Conservation (phyloP, 37 sponge, comb jelly and placozoan genomes). For the Spongia lamella region DNA sequence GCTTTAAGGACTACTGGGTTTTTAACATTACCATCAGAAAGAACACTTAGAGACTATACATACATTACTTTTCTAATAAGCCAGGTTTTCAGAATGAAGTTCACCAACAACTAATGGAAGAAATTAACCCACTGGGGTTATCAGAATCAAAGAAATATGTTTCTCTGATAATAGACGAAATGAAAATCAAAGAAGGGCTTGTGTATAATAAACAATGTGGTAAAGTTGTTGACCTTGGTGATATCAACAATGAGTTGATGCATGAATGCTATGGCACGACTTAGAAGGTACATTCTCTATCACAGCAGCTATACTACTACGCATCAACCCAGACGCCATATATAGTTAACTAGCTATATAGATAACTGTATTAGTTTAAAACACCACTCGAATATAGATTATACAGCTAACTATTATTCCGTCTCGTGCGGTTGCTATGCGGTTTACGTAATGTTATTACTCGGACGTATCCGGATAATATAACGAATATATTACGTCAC, state of each 20-base stretch:
- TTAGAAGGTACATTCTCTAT: too few species aligned
- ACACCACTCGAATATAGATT: too few species aligned
- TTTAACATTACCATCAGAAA: conserved; percentile 44
- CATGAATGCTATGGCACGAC: too few species aligned
- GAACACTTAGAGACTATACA: conserved; percentile 52
- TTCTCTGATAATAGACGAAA: conserved; percentile 41
- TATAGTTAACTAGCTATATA: too few species aligned
- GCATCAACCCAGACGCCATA: too few species aligned
- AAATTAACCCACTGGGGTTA: conserved; percentile 6
- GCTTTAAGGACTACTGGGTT: conserved; percentile 31
- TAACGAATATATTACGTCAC: too few species aligned
- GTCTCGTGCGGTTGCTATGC: too few species aligned
- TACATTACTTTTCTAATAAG: conserved; percentile 7
- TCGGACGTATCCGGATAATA: too few species aligned
- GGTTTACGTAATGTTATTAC: too few species aligned
- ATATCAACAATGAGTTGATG: conserved; percentile 25
- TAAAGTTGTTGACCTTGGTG: conserved; percentile 24
- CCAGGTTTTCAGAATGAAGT: conserved; percentile 46
- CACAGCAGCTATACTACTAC: too few species aligned
- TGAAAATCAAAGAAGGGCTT: conserved; percentile 39
- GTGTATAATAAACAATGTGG: conserved; percentile 32
- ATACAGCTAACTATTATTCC: too few species aligned
- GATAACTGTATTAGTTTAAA: too few species aligned
- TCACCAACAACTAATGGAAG: conserved; percentile 12
- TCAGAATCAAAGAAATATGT: conserved; percentile 31